Evolutionary conservation across 2,888 invertebrate species (phyloP).

Genomic region (Morinoia aosen): DNA sequence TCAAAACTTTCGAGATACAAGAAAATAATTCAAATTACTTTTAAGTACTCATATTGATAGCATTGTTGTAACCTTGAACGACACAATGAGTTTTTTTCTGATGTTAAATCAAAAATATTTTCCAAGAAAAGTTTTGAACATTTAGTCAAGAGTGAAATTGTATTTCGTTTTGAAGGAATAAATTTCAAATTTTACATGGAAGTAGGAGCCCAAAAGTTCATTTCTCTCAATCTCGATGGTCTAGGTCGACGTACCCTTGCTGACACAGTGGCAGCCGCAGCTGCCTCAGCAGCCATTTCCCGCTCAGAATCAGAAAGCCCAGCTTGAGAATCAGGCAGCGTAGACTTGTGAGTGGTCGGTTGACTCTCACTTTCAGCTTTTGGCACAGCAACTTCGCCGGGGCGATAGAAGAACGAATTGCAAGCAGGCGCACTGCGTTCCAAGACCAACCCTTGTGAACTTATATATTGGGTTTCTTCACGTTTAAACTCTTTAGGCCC

Average conservation of each 20-base stretch:
- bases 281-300: conserved; percentile 17
- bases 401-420: conserved; percentile 36
- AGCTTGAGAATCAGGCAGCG: not conserved
- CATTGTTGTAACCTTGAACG: not conserved
- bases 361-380: not conserved
- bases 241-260: conserved; percentile 54
- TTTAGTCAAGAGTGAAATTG: not conserved
- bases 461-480: not conserved
- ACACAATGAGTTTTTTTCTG: not conserved
- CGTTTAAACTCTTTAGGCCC: not conserved
- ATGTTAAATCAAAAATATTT: not conserved
- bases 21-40: not conserved
- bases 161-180: not conserved
- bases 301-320: not conserved
- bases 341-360: not conserved
- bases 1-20: not conserved
- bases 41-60: not conserved
- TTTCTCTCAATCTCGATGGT: conserved; percentile 62
- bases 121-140: not conserved
- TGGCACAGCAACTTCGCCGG: not conserved
- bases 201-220: conserved; percentile 67
- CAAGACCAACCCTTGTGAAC: conserved; percentile 13
- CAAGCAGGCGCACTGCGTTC: conserved; percentile 9
- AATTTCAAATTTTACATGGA: conserved; percentile 58
- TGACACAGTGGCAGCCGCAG: conserved; percentile 21